phyloP scores from a whole-genome alignment of 1,140 invertebrate genomes.

The Drosophila guanche region DNA sequence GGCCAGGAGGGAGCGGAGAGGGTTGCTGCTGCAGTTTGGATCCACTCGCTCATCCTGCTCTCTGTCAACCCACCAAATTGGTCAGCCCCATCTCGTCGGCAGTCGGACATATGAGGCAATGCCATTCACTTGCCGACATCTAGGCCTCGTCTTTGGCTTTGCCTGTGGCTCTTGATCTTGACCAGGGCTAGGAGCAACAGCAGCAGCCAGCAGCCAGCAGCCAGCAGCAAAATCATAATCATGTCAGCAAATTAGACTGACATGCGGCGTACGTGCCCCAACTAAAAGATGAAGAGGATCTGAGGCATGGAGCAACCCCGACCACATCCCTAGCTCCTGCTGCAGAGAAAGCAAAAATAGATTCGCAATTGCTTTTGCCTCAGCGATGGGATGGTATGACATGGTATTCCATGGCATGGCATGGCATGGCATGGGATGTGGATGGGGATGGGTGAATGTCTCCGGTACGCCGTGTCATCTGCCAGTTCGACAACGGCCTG shows the following conservation, averaged over 20 bases:
- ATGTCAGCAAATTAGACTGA: slow-evolving; percentile 81
- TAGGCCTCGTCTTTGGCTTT: slow-evolving; percentile 2
- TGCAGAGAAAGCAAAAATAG: slow-evolving; percentile 37
- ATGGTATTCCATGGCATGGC: slow-evolving; percentile 32
- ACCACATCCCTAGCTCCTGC: slow-evolving; percentile 5
- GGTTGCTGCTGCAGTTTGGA: slow-evolving; percentile 4
- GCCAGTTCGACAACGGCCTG: slow-evolving; percentile 76
- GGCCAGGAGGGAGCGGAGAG: slow-evolving; percentile 1
- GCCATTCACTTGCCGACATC: slow-evolving; percentile 70
- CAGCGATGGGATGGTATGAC: slow-evolving; percentile 35
- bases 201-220: too few species aligned
- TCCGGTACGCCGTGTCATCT: slow-evolving; percentile 69
- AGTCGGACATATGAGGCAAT: slow-evolving; percentile 32
- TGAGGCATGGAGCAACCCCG: slow-evolving; percentile 28
- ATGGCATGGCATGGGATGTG: slow-evolving; percentile 10
- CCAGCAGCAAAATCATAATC: slow-evolving; percentile 76
- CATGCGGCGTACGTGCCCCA: slow-evolving; percentile 76
- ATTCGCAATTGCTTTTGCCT: slow-evolving; percentile 2
- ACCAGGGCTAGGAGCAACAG: too few species aligned
- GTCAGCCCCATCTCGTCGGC: slow-evolving; percentile 40
- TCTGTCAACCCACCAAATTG: slow-evolving; percentile 28
- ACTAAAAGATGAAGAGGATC: slow-evolving; percentile 78
- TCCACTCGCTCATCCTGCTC: too few species aligned
- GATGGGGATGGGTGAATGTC: slow-evolving; percentile 63
- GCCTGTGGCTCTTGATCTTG: too few species aligned